Percentiles rank a stretch among this genome's conserved stretches.
These are phyloP conservation scores for Cuniculus paca DNA, from an alignment of 2,797 vertebrate genomes.

Conservation along the genomic window DNA sequence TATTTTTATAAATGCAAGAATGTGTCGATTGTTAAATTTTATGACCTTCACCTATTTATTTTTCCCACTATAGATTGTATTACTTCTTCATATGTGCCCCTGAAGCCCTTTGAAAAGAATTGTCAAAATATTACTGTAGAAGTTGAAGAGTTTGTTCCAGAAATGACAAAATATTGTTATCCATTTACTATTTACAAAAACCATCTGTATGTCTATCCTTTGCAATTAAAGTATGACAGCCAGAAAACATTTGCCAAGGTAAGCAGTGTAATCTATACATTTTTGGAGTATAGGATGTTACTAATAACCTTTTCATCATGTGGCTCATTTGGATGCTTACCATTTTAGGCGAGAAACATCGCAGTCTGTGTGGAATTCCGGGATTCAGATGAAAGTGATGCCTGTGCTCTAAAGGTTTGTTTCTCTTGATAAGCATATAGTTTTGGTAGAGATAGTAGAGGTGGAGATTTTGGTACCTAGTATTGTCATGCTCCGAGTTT, in stretches of 20 bases:
- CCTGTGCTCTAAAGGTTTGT: constrained; percentile 92
- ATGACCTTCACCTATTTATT: background rate
- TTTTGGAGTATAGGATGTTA: background rate
- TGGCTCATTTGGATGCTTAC: constrained; percentile 70
- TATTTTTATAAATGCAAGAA: constrained; percentile 40
- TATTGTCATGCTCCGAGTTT: background rate
- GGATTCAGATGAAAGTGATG: constrained; percentile 95
- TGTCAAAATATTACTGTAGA: constrained; percentile 93
- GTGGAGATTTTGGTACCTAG: background rate
- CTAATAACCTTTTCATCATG: background rate
- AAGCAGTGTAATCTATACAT: constrained; percentile 53
- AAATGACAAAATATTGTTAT: constrained; percentile 95
- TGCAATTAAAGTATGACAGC: constrained; percentile 97
- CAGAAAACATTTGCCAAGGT: constrained; percentile 99
- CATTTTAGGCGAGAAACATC: constrained; percentile 95
- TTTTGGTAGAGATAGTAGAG: background rate
- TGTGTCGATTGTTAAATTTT: background rate
- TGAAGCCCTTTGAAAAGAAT: constrained; percentile 95
- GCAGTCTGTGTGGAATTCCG: constrained; percentile 95
- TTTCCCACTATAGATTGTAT: constrained; percentile 92
- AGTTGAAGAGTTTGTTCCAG: constrained; percentile 96
- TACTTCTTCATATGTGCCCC: constrained; percentile 95
- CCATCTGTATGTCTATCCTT: constrained; percentile 95
- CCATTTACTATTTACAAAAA: constrained; percentile 98
- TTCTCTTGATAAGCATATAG: background rate